Evolutionary conservation across 2,888 invertebrate genomes (phyloP), one percentile per base, ranked within the genome.

Genomic region (Drosophila austrosaltans): DNA sequence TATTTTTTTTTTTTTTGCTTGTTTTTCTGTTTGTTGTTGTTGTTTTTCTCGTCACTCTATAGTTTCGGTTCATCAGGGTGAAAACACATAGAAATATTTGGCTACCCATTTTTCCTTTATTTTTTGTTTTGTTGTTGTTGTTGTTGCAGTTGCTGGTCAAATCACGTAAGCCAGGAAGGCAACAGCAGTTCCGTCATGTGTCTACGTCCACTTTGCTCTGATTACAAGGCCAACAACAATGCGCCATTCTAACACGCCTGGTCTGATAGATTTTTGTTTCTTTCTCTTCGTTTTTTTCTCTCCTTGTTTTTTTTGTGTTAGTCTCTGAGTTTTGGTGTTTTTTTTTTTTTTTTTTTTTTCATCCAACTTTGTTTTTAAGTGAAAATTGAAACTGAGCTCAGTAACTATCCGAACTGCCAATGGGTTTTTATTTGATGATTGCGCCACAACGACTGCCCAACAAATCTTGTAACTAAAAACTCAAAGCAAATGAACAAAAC

Each of bases 361-460:
- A 48, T 1, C 86, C 88, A 82, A 88, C 72, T 80, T 86, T 88
- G 82, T 83, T 88, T 48, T 86, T 86, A 82, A 82, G 82, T 82
- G 82, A 88, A 82, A 88, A 82, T 82, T 82, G 82, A 88, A 82
- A 86, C 82, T 77, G 78, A 82, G 78, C 88, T 86, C 88, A 88
- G 82, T 83, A 77, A 88, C 75, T 88, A 83, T 86, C 89, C 87
- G 54, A 72, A 72, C 78, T 57, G 36, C 57, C 12, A 57, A 63
- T 74, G 63, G 73, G 62, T 88, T 82, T 86, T 88, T 77, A 79
- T 82, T 85, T 75, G 81, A 59, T 68, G 81, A 82, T 85, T 85
- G 82, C 82, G 82, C 82, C 69, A 48, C 66, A 61, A 79, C 66
- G 63, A 79, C 81, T 61, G 42, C 59, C 67, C 48, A 30, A 73